Conservation (phyloP, 2,797 vertebrate species). For the Psittacula derbiana region DNA sequence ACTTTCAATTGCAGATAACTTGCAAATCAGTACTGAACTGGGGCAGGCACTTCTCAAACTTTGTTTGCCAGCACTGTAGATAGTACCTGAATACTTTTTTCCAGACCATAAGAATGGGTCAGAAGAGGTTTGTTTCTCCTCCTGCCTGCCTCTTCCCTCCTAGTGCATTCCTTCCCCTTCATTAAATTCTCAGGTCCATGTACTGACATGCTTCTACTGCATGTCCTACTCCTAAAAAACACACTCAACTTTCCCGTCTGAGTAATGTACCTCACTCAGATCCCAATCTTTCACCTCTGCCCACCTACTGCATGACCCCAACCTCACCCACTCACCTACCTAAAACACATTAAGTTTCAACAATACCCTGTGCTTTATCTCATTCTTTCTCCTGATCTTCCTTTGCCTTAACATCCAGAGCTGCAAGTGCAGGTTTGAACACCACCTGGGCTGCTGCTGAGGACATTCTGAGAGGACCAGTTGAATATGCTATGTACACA, state of each 20-base stretch:
- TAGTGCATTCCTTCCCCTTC: background rate
- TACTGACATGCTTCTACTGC: background rate
- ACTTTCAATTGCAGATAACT: background rate
- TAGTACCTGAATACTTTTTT: background rate
- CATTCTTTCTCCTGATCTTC: background rate
- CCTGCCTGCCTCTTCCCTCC: background rate
- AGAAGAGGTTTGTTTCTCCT: background rate
- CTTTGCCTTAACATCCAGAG: background rate
- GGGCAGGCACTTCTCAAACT: background rate
- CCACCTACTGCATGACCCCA: background rate
- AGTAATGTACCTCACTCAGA: background rate
- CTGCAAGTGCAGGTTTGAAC: background rate
- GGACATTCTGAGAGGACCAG: background rate
- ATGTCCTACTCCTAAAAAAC: background rate
- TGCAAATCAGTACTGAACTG: background rate
- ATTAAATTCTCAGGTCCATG: background rate
- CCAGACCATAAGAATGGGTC: background rate
- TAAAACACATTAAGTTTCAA: background rate
- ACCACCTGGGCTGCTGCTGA: background rate
- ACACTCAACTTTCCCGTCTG: background rate
- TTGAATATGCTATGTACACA: fast-evolving
- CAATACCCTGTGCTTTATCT: background rate
- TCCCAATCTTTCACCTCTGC: background rate
- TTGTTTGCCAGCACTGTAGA: background rate
- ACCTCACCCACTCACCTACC: background rate